phyloP scores from a whole-genome alignment of 2,888 invertebrate genomes.

The Dasysyrphus albostriatus region DNA sequence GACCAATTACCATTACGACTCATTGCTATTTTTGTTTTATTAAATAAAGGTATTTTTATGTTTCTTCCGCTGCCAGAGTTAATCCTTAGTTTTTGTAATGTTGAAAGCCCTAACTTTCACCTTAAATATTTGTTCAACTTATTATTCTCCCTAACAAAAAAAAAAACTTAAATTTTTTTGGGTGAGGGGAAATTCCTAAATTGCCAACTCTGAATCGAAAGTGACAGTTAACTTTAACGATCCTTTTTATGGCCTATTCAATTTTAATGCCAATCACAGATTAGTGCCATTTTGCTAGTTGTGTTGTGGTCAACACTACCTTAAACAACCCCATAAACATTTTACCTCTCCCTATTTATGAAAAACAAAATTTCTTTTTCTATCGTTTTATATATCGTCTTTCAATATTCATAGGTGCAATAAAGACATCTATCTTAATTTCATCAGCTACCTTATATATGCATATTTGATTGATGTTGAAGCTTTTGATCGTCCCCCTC shows the following conservation, averaged over 20 bases:
- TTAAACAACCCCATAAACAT: slow-evolving; percentile 30
- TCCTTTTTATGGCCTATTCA: slow-evolving; percentile 54
- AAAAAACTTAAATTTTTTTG: background rate
- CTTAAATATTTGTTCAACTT: background rate
- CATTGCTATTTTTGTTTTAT: slow-evolving; percentile 63
- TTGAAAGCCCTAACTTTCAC: background rate
- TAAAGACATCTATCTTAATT: slow-evolving; percentile 41
- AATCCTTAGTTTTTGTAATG: background rate
- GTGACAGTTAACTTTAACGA: slow-evolving; percentile 62
- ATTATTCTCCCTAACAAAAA: background rate
- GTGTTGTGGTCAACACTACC: slow-evolving; percentile 68
- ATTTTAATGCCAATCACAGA: slow-evolving; percentile 54
- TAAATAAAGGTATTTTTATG: slow-evolving; percentile 20
- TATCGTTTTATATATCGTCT: slow-evolving; percentile 5
- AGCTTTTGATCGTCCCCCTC: slow-evolving; percentile 1
- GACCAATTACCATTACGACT: slow-evolving; percentile 80
- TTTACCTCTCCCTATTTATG: background rate
- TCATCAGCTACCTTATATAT: background rate
- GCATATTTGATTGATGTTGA: slow-evolving; percentile 27
- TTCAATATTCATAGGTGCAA: slow-evolving; percentile 53
- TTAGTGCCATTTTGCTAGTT: slow-evolving; percentile 44
- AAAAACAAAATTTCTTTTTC: background rate
- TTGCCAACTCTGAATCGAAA: slow-evolving; percentile 15
- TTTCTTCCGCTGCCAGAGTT: background rate
- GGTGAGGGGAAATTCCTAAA: background rate